Conservation (phyloP, 1,140 invertebrate genomes). For the Idris sp. region DNA sequence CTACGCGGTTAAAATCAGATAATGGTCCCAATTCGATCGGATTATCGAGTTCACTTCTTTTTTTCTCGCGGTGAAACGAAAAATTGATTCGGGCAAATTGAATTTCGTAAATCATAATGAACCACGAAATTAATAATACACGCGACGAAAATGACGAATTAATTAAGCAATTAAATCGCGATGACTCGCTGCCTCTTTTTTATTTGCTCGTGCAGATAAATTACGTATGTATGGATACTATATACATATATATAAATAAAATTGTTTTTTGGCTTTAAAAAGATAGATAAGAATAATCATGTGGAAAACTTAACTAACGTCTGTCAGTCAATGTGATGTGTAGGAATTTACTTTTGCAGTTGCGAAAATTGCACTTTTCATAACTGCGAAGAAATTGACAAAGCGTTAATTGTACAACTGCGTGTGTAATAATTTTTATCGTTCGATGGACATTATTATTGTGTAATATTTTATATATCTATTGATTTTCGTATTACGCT, state of each 20-base stretch:
- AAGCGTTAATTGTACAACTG: conserved; percentile 56
- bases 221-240: too few species aligned
- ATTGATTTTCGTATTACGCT: conserved; percentile 33
- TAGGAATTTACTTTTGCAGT: conserved; percentile 40
- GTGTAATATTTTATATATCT: conserved; percentile 39
- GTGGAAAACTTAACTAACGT: conserved; percentile 52
- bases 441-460: conserved; percentile 25
- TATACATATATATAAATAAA: conserved; percentile 41
- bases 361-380: conserved; percentile 49
- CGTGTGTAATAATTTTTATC: conserved; percentile 49
- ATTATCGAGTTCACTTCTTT: conserved; percentile 28
- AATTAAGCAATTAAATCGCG: conserved; percentile 40
- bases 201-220: conserved; percentile 1
- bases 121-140: conserved; percentile 35
- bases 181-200: conserved; percentile 22
- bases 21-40: conserved; percentile 41
- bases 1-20: conserved; percentile 41
- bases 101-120: conserved; percentile 45
- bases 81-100: conserved; percentile 46
- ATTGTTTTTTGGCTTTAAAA: conserved; percentile 26
- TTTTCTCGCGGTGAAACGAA: conserved; percentile 21
- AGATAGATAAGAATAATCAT: conserved; percentile 55
- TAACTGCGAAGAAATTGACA: conserved; percentile 53
- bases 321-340: conserved; percentile 44
- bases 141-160: conserved; percentile 38